A percentile compares a stretch with the other conserved stretches of the same genome.
phyloP scores from a whole-genome alignment of 2,797 vertebrate genomes.

The Arctocebus calabarensis region DNA sequence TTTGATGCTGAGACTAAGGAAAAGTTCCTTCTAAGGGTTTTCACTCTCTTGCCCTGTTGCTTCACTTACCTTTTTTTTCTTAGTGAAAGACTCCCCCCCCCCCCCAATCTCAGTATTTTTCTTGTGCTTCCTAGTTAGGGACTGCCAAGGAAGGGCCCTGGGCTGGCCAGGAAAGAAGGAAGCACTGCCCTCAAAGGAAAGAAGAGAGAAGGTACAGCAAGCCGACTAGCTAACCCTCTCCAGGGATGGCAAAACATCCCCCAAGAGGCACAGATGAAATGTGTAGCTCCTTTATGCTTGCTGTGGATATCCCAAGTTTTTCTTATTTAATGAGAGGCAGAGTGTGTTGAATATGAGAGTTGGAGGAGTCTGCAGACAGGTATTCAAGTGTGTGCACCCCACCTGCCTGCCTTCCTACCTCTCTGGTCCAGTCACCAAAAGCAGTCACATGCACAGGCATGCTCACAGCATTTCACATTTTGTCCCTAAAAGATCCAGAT shows the following conservation, averaged over 20 bases:
- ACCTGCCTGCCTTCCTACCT: background rate
- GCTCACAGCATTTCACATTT: background rate
- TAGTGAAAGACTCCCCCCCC: background rate
- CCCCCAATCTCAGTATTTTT: background rate
- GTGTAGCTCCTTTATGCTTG: background rate
- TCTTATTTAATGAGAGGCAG: slow-evolving; percentile 26
- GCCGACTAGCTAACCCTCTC: background rate
- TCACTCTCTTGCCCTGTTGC: background rate
- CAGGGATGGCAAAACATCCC: background rate
- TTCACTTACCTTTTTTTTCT: background rate
- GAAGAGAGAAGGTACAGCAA: background rate
- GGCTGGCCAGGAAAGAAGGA: background rate
- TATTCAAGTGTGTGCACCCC: background rate
- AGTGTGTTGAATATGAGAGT: background rate
- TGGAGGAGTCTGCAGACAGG: background rate
- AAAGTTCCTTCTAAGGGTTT: background rate
- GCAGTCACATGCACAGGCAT: fast-evolving
- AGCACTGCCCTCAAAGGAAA: background rate
- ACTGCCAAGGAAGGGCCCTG: background rate
- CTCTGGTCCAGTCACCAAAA: background rate
- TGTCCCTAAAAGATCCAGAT: background rate
- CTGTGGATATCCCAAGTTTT: background rate
- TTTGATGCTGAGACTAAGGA: background rate
- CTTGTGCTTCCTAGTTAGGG: background rate
- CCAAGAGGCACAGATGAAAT: background rate